Evolutionary conservation across 1,140 invertebrate genomes (phyloP).

Genomic region (Holcopasites calliopsidis): DNA sequence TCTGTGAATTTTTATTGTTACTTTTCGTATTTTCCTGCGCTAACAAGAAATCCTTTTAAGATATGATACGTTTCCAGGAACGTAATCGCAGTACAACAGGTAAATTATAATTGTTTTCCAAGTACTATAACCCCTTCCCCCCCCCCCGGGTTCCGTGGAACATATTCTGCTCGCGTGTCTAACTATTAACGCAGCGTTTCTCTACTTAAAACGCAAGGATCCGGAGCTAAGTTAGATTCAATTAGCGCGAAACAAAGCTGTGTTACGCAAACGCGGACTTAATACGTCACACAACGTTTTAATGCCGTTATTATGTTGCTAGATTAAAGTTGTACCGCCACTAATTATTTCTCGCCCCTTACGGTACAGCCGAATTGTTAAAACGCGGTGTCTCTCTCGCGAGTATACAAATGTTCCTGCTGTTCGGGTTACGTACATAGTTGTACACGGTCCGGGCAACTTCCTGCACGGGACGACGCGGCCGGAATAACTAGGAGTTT

Average conservation of each 20-base stretch:
- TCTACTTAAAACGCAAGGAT: background rate
- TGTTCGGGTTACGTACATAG: constrained; percentile 9
- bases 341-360: constrained; percentile 31
- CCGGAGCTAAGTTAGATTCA: background rate
- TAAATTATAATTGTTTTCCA: background rate
- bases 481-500: constrained; percentile 41
- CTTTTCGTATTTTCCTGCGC: too few relatives aligned
- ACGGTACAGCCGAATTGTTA: constrained; percentile 14
- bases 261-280: background rate
- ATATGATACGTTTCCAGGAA: too few relatives aligned
- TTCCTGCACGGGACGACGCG: constrained; percentile 26
- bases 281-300: constrained; percentile 1
- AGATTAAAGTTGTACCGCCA: constrained; percentile 19
- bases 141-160: background rate
- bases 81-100: background rate
- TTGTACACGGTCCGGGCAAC: constrained; percentile 22
- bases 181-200: background rate
- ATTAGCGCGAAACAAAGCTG: background rate
- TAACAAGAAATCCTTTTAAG: too few relatives aligned
- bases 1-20: too few relatives aligned
- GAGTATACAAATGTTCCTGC: background rate
- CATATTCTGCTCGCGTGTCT: background rate
- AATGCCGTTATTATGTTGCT: constrained; percentile 3
- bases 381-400: background rate
- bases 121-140: background rate